Base-by-base conservation (phyloP, 1,140 invertebrate genomes). In the Mercenaria mercenaria region DNA sequence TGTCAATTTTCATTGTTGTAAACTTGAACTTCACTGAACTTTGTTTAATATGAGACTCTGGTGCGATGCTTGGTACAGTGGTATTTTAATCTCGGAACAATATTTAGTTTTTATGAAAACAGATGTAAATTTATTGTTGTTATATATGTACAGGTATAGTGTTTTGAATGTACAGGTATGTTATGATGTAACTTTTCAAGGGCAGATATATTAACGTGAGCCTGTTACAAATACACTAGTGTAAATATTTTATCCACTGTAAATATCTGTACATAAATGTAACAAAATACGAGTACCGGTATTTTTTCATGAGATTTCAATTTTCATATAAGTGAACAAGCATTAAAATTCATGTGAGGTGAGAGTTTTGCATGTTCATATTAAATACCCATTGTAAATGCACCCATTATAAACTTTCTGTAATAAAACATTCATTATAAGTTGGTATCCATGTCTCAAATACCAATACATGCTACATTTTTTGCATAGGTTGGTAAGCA, bases 271-370 rank as follows among this genome's bases (percentile, higher is more conserved):
- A 64, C 6, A 64, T 64, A 29, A 64, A 20, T 64, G 1, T 29
- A 64, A 64, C 20, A 29, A 29, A 64, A n/a, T n/a, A 64, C 59
- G n/a, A 29, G 6, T 59, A n/a, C 23, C 8, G 20, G 26, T 64
- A 64, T 64, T 23, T 47, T 64, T 64, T 64, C 29, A 64, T 64
- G 59, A 64, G 59, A 64, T 64, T 64, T 64, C 23, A 64, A 29
- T 64, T 59, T 59, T 59, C 1, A 11, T 29, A 4, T 29, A 1
- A 64, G n/a, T 29, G 26, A 64, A 64, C n/a, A 64, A 64, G 59
- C 59, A 64, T 64, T 64, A 64, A 11, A 11, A 23, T 13, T n/a
- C n/a, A 18, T 10, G 52, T 56, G 52, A 56, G 3, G 8, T 23
- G 20, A 56, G 52, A n/a, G n/a, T n/a, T n/a, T 13, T 13, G 20